Percentiles rank a stretch among this genome's conserved stretches.
phyloP scores from a whole-genome alignment of 2,888 invertebrate genomes.

The Pasiphila rectangulata region DNA sequence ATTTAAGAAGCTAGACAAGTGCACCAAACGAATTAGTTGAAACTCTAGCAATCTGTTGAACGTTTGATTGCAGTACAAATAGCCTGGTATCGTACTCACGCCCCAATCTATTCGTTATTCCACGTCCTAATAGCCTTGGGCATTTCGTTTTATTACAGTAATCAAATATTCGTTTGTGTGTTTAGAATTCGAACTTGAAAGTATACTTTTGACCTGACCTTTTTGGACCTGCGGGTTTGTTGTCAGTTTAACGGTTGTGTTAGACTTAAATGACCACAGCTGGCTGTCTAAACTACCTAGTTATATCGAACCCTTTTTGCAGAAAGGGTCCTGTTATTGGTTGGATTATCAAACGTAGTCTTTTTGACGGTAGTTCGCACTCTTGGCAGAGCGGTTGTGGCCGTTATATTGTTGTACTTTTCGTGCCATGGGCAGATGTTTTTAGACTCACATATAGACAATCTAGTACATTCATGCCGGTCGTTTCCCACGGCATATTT shows the following conservation, averaged over 20 bases:
- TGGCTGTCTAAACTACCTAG: background rate
- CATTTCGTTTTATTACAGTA: slow-evolving; percentile 5
- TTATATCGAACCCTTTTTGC: background rate
- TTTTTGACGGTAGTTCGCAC: too few species aligned
- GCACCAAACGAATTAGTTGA: slow-evolving; percentile 3
- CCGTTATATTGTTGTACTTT: too few species aligned
- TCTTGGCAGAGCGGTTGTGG: too few species aligned
- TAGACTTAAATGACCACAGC: background rate
- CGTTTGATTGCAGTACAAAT: slow-evolving; percentile 14
- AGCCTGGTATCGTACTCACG: background rate
- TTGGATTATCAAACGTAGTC: too few species aligned
- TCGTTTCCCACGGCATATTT: too few species aligned
- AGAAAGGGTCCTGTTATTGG: too few species aligned
- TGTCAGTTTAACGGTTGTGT: background rate
- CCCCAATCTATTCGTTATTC: slow-evolving; percentile 13
- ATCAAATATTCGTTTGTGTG: slow-evolving; percentile 5
- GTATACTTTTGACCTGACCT: slow-evolving; percentile 2
- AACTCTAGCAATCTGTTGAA: slow-evolving; percentile 7
- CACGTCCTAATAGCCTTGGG: slow-evolving; percentile 5
- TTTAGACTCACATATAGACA: too few species aligned
- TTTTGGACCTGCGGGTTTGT: background rate
- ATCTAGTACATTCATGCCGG: too few species aligned
- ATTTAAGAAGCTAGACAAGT: too few species aligned
- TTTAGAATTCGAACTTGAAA: background rate
- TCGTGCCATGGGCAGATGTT: too few species aligned